Base-by-base conservation (phyloP, 2,113 vertebrate species). In the Loxodonta africana region DNA sequence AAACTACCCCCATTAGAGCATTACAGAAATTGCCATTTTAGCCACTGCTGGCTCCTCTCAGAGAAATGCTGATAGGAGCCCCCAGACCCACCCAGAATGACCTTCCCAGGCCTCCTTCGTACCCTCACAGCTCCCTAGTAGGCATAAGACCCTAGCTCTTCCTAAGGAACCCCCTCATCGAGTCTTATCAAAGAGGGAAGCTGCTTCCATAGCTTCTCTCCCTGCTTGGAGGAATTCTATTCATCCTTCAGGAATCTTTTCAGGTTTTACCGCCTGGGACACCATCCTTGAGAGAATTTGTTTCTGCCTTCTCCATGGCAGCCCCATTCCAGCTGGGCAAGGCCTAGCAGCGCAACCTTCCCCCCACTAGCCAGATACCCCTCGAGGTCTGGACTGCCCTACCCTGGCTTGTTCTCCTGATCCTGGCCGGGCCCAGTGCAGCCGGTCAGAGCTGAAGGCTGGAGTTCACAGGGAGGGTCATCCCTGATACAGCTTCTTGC, bases 1-100 rank as follows among this genome's bases (percentile, higher is more conserved):
- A 44, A 63, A 17, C 53, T 62, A 92, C 83, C 96, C 76, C 33
- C 87, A 97, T 96, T 81, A 87, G 80, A 96, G 65, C 84, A 91
- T 25, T 33, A 2, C 6, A 83, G 53, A 91, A 96, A 88, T 95
- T 37, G 87, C 81, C 83, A 33, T 77, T 86, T 41, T 82, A 2
- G 51, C 48, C 5, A 17, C 33, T 33, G 44, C 65, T 26, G 57
- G 30, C 23, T n/a, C 41, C 44, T 51, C 74, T 62, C 48, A 69
- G 69, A 37, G 37, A 65, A 8, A 33, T n/a, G 83, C n/a, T 33
- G 63, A 93, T 33, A 44, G 46, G 12, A n/a, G 6, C 20, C 53
- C 53, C 57, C 53, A 74, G 65, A 10, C 41, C 8, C 63, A 33
- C 33, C 5, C 33, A 5, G 1, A 21, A 8, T 25, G 53, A 53